Evolutionary conservation across 2,888 invertebrate species (phyloP), one percentile per base, ranked within the genome.

Genomic region (Magallana nippona): DNA sequence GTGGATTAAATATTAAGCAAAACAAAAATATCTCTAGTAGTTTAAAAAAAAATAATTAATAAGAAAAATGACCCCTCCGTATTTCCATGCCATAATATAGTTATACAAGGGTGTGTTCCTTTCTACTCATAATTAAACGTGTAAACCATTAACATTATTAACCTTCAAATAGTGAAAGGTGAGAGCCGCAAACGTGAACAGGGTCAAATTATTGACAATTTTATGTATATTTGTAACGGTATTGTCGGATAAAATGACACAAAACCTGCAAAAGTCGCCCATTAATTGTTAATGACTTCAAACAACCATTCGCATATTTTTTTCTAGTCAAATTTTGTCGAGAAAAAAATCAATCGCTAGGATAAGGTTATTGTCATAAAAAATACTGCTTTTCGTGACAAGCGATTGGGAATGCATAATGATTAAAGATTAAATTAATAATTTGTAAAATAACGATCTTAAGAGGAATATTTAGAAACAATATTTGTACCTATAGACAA

Each of bases 151-250:
- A n/a, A 60, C 60, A 60, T 15, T n/a, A 60, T 60, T 60, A 60
- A 60, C 60, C 60, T 44, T 60, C 60, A 60, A 17, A 2, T 60
- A 17, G 15, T n/a, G 15, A 60, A 60, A n/a, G 60, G 15, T 60
- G 60, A 60, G n/a, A 60, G 17, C n/a, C 17, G n/a, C 60, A n/a
- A n/a, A 17, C 60, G 60, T n/a, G 60, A 60, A 8, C n/a, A 1
- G 60, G 17, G 60, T 60, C 60, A 60, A 60, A n/a, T 60, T 60
- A 60, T 60, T 60, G 17, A n/a, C n/a, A 60, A n/a, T 11, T 60
- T 60, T 44, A 44, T 44, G 44, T 44, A 44, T 44, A 3, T 44
- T 8, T 44, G 44, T 44, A 44, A 44, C 44, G 44, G n/a, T 60
- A n/a, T n/a, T n/a, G n/a, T n/a, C 17, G 17, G 60, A n/a, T n/a